Evolutionary conservation across 2,113 vertebrate species (phyloP).

Genomic region (Agapornis roseicollis): DNA sequence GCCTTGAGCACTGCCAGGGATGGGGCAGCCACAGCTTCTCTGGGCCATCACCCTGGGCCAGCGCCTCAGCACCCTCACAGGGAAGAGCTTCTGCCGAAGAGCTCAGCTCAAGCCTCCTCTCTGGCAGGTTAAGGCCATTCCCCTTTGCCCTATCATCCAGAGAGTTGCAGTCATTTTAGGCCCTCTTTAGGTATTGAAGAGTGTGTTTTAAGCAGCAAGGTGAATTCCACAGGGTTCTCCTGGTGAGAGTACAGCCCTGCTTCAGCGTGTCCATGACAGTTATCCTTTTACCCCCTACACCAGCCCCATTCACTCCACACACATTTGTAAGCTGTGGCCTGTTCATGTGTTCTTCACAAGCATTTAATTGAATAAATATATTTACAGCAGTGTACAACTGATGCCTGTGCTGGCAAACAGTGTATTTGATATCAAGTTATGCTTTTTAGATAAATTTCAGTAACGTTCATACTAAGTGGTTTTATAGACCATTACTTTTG

Average conservation of each 20-base stretch:
- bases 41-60: too few relatives aligned
- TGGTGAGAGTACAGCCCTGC: fast-evolving
- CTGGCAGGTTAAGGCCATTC: neutral
- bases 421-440: neutral
- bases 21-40: too few relatives aligned
- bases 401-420: neutral
- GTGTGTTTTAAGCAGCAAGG: neutral
- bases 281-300: neutral
- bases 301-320: neutral
- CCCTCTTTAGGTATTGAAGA: neutral
- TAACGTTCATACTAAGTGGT: neutral
- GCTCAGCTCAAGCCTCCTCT: neutral
- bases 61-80: neutral
- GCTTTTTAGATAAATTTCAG: neutral
- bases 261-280: neutral
- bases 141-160: neutral
- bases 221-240: fast-evolving
- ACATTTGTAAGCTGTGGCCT: neutral
- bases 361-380: neutral
- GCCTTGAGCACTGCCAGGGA: too few relatives aligned
- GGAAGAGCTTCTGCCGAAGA: neutral
- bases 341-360: neutral
- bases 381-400: neutral
- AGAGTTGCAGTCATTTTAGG: neutral
- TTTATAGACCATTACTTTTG: slow-evolving; percentile 44